Base-by-base conservation (phyloP, 2,113 vertebrate genomes). In the Glaucidium brasilianum region DNA sequence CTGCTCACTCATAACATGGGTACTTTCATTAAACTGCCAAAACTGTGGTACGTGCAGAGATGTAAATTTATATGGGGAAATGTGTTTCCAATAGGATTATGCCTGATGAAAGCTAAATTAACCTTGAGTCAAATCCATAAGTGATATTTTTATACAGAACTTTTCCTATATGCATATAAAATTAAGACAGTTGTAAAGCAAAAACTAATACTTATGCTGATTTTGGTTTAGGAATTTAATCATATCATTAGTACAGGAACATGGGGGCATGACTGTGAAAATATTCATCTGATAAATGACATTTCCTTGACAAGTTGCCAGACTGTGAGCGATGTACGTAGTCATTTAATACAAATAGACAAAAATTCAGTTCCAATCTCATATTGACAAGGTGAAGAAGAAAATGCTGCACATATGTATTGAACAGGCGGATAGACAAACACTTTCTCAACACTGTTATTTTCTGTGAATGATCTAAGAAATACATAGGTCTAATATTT, bases 21-120 rank as follows among this genome's bases (percentile, higher is more conserved):
- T 86, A 78, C 72, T 96, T 96, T 92, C 92, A 97, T 96, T 96
- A 97, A 96, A 87, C 69, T 96, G 68, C 83, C 85, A 81, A 74
- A 82, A 68, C 67, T 85, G 64, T 69, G 58, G 81, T 97, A 89
- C 53, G 18, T 74, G 56, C 45, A 74, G 83, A 83, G 43, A 81
- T 58, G 35, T 71, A 94, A 83, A 96, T 91, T 85, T 88, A 67
- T 85, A 77, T 56, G 34, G 94, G 67, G 63, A 93, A 92, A 75
- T 75, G 85, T 95, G 55, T 92, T 97, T 96, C 58, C 62, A 90
- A 72, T 74, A 68, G 60, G 25, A 75, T 73, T 93, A 78, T 92
- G 17, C 56, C 58, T 12, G 85, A 74, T 87, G 94, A 97, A 97
- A 98, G 52, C 47, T 92, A 82, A 71, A 88, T 83, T 97, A 89